Conservation (phyloP, 2,888 invertebrate species). For the Phorcus lineatus region DNA sequence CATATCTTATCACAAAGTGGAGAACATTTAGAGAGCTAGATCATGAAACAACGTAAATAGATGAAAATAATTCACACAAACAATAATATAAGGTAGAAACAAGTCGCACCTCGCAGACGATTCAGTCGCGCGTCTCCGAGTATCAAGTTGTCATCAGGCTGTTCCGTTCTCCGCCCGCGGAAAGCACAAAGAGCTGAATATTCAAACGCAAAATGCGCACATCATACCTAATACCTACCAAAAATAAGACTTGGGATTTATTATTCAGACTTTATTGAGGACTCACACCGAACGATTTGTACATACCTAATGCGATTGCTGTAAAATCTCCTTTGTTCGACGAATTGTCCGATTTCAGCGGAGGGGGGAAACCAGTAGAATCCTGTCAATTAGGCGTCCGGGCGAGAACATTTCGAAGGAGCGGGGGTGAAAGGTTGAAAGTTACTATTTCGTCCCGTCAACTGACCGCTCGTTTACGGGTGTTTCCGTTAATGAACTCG, state of each 20-base stretch:
- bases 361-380: slow-evolving; percentile 12
- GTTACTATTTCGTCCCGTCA: not conserved
- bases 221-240: not conserved
- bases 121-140: slow-evolving; percentile 24
- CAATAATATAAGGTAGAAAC: slow-evolving; percentile 23
- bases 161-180: slow-evolving; percentile 46
- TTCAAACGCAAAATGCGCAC: not conserved
- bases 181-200: slow-evolving; percentile 22
- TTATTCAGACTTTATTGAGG: not conserved
- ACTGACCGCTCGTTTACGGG: not conserved
- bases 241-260: not conserved
- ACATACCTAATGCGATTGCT: slow-evolving; percentile 1
- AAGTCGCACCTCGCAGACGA: slow-evolving; percentile 25
- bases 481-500: not conserved
- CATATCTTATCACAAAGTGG: slow-evolving; percentile 14
- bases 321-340: slow-evolving; percentile 1
- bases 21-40: slow-evolving; percentile 7
- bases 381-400: slow-evolving; percentile 22
- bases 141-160: slow-evolving; percentile 37
- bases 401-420: slow-evolving; percentile 25
- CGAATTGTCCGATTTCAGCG: slow-evolving; percentile 16
- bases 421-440: slow-evolving; percentile 11
- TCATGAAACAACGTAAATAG: slow-evolving; percentile 9
- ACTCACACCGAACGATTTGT: not conserved
- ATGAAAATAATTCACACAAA: slow-evolving; percentile 11